Percentiles rank a stretch among this genome's conserved stretches.
Conservation (phyloP, 2,113 vertebrate species). For the Orthonyx spaldingii region DNA sequence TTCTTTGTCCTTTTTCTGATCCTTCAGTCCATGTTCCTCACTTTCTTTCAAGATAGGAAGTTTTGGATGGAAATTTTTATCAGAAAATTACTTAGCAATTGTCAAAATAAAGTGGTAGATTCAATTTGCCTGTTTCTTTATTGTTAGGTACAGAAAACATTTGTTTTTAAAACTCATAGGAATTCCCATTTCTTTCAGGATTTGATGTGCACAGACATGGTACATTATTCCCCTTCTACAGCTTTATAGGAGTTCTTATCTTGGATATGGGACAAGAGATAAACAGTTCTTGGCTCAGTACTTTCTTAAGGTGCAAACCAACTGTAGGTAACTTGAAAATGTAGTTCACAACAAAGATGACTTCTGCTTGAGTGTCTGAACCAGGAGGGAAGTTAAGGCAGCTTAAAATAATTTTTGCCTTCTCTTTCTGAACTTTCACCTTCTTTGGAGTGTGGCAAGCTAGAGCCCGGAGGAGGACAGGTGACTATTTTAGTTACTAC, state of each 20-base stretch:
- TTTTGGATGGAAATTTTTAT: background rate
- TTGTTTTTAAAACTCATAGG: background rate
- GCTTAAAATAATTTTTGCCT: background rate
- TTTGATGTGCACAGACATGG: background rate
- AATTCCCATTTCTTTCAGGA: background rate
- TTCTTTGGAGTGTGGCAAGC: background rate
- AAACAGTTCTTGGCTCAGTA: background rate
- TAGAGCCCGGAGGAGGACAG: background rate
- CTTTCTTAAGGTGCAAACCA: background rate
- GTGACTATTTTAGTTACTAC: background rate
- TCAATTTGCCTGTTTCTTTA: background rate
- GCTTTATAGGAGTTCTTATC: background rate
- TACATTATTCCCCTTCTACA: background rate
- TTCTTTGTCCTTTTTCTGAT: background rate
- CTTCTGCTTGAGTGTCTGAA: background rate
- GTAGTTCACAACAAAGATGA: background rate
- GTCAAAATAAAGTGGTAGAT: background rate
- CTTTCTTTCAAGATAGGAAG: background rate
- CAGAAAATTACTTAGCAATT: background rate
- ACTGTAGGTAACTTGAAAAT: background rate
- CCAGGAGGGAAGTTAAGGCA: background rate
- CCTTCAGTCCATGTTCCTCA: background rate
- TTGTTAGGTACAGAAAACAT: background rate
- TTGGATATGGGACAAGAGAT: background rate
- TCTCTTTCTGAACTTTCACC: background rate